Percentiles rank a stretch among this genome's conserved stretches.
Evolutionary conservation across 2,113 vertebrate genomes (phyloP).

Genomic region (Meleagris gallopavo): DNA sequence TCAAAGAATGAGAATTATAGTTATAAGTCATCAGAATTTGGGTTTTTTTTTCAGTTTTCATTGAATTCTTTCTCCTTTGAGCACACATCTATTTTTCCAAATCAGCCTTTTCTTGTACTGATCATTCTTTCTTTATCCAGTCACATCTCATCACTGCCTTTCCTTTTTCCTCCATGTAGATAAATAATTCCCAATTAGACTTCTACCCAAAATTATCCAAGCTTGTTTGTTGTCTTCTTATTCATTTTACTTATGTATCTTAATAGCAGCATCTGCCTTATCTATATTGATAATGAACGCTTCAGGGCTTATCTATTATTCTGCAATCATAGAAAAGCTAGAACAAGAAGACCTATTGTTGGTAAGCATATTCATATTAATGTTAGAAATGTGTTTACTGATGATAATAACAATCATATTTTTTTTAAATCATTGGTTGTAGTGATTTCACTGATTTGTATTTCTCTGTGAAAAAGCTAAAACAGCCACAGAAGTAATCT

Average conservation of each 20-base stretch:
- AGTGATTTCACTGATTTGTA: neutral
- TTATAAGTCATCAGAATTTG: constrained; percentile 35
- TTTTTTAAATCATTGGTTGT: neutral
- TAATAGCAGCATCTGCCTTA: neutral
- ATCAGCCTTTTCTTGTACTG: neutral
- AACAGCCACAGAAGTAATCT: neutral
- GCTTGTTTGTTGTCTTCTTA: neutral
- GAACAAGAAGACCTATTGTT: neutral
- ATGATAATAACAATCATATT: neutral
- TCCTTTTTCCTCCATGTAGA: neutral
- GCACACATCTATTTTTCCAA: neutral
- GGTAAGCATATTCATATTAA: neutral
- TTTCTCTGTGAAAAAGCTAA: neutral
- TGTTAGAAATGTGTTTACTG: neutral
- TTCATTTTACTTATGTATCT: neutral
- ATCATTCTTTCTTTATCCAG: neutral
- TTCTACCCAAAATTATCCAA: neutral
- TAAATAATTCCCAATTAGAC: neutral
- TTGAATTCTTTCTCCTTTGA: constrained; percentile 21
- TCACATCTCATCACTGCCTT: neutral
- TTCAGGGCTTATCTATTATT: neutral
- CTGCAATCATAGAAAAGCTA: neutral
- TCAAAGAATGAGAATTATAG: constrained; percentile 6
- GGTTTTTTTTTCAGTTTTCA: constrained; percentile 11
- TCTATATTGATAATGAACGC: neutral